Evolutionary conservation across 2,113 vertebrate species (phyloP).

Genomic region (Aspiorhynchus laticeps): DNA sequence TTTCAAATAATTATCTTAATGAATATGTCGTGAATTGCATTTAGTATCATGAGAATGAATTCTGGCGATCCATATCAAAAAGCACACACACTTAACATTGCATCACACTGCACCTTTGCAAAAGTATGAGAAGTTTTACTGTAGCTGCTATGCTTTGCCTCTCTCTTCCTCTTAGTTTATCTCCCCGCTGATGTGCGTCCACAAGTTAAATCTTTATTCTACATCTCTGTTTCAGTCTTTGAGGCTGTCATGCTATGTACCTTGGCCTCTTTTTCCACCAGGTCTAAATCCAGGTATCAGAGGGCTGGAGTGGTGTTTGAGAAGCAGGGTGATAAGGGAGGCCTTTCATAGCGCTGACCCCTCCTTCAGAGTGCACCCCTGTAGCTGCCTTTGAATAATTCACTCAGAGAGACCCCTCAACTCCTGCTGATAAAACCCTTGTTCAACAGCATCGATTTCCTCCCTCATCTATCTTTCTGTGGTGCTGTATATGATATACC

Average conservation of each 20-base stretch:
- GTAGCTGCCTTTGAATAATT: conserved; percentile 84
- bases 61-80: neutral
- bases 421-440: conserved; percentile 77
- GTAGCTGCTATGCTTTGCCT: neutral
- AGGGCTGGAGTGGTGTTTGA: conserved; percentile 48
- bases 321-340: conserved; percentile 32
- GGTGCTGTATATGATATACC: conserved; percentile 40
- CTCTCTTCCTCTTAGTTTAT: neutral
- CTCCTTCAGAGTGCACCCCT: conserved; percentile 69
- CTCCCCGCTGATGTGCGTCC: neutral
- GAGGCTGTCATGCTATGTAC: neutral
- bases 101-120: neutral
- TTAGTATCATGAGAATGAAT: neutral
- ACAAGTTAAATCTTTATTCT: neutral
- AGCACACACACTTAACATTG: neutral
- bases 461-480: conserved; percentile 62
- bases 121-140: neutral
- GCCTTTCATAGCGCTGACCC: conserved; percentile 66
- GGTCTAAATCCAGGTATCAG: conserved; percentile 29
- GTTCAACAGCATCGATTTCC: conserved; percentile 82
- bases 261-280: neutral
- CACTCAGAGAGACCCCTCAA: conserved; percentile 77
- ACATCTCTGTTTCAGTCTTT: neutral
- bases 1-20: conserved; percentile 30
- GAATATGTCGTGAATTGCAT: conserved; percentile 11